These are phyloP conservation scores for Drosophila prostipennis DNA, from an alignment of 2,888 invertebrate genomes.

Conservation along the genomic window DNA sequence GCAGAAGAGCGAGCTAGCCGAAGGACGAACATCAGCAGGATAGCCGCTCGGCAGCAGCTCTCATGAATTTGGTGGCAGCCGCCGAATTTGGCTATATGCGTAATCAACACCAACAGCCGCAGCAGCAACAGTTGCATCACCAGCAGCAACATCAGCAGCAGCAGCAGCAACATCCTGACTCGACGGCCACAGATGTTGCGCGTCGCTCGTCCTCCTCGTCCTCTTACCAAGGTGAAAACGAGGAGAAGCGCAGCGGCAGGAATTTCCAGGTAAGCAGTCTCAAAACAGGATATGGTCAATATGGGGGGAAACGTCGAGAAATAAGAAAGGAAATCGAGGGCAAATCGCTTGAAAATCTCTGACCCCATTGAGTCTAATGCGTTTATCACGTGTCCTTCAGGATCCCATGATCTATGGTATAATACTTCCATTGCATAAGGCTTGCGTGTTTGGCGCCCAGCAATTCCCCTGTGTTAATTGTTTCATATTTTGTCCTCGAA, in stretches of 20 bases:
- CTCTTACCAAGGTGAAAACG: slow-evolving; percentile 76
- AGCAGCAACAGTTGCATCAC: slow-evolving; percentile 55
- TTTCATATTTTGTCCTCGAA: slow-evolving; percentile 74
- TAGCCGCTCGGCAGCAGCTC: slow-evolving; percentile 63
- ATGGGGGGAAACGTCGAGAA: neutral
- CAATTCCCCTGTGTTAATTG: slow-evolving; percentile 77
- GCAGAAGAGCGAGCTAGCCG: slow-evolving; percentile 60
- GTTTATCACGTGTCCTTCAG: slow-evolving; percentile 60
- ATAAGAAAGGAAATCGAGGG: slow-evolving; percentile 1
- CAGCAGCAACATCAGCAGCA: slow-evolving; percentile 55
- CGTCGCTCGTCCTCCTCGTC: slow-evolving; percentile 77
- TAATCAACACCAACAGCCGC: slow-evolving; percentile 77
- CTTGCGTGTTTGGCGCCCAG: slow-evolving; percentile 57
- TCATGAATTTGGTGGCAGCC: slow-evolving; percentile 72
- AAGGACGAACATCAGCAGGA: slow-evolving; percentile 58
- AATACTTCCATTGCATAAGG: slow-evolving; percentile 62
- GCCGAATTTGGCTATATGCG: slow-evolving; percentile 70
- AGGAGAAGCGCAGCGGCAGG: slow-evolving; percentile 81
- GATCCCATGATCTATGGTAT: neutral
- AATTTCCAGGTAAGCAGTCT: slow-evolving; percentile 82
- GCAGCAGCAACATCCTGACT: slow-evolving; percentile 83
- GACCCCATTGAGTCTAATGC: slow-evolving; percentile 53
- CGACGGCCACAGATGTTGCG: slow-evolving; percentile 82
- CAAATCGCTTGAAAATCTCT: slow-evolving; percentile 35
- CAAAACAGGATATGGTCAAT: slow-evolving; percentile 30